Conservation (phyloP, 2,113 vertebrate species). For the Numida meleagris region DNA sequence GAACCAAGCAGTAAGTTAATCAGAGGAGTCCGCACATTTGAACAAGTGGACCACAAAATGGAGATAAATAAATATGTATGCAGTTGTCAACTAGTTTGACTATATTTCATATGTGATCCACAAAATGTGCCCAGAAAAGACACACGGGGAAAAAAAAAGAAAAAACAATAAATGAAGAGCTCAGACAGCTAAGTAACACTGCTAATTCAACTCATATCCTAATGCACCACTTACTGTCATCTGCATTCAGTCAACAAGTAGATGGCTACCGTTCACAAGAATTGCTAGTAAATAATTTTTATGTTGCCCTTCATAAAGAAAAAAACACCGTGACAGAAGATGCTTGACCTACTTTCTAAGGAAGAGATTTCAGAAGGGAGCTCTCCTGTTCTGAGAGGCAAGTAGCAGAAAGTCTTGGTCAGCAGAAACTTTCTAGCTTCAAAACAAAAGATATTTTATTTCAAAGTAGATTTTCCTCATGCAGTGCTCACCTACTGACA, state of each 20-base stretch:
- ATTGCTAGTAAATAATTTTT: not conserved
- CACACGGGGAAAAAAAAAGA: not conserved
- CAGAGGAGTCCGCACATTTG: not conserved
- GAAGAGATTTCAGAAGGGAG: not conserved
- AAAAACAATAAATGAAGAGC: not conserved
- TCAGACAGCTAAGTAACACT: conserved; percentile 30
- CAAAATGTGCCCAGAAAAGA: not conserved
- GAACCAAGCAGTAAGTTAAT: not conserved
- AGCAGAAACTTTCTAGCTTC: not conserved
- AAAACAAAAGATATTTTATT: not conserved
- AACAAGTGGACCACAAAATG: not conserved
- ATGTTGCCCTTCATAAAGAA: conserved; percentile 12
- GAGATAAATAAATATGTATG: not conserved
- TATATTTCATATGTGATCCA: not conserved
- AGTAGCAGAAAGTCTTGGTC: not conserved
- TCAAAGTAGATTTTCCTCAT: not conserved
- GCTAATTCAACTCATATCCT: not conserved
- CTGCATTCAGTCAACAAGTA: not conserved
- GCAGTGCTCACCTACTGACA: accelerated
- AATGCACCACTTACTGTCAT: not conserved
- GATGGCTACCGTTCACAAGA: not conserved
- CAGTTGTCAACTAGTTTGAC: not conserved
- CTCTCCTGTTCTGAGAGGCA: not conserved
- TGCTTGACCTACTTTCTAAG: conserved; percentile 9
- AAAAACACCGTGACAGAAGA: not conserved